Base-by-base conservation (phyloP, 2,888 invertebrate species). In the Hybos culiciformis region DNA sequence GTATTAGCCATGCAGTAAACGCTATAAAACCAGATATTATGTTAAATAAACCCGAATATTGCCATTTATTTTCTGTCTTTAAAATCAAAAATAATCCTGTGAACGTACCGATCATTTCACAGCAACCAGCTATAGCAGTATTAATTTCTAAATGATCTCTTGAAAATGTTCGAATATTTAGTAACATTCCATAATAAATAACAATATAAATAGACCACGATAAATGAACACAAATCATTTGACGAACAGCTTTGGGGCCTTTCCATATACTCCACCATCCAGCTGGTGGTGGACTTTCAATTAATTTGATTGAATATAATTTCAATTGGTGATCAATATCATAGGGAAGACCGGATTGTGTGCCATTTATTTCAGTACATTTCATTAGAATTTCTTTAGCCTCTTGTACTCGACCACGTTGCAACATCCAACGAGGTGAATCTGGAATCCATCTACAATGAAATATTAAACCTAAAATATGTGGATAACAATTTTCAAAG, bases 351-450 rank as follows among this genome's bases (percentile, higher is more conserved):
- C 54, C 55, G 42, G 57, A 51, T n/a, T 57, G 56, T 7, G 62
- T 63, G 23, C 64, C 62, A 47, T 70, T 70, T 43, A 60, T 54
- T 41, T 60, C 57, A 29, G 63, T 58, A 39, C 67, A 67, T 47
- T 65, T 53, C 20, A 63, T 53, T 31, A 67, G 46, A 40, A 69
- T 66, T 37, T 56, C 51, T 50, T 66, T 65, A 5, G 68, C 67
- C 31, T 65, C 66, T 46, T 59, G 56, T 8, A 66, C 59, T 23
- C 63, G 57, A 2, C 66, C 67, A 18, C 61, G 61, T 15, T 57
- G 56, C n/a, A 70, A 59, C 53, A 68, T 59, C 70, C 70, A 70
- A 36, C 67, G 60, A 5, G 70, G 69, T 3, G 69, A 68, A 49
- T 70, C 68, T 3, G 70, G 69, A 44, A 70, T 66, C 64, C 63